phyloP scores from a whole-genome alignment of 2,888 invertebrate species.

The Orthosia cruda region DNA sequence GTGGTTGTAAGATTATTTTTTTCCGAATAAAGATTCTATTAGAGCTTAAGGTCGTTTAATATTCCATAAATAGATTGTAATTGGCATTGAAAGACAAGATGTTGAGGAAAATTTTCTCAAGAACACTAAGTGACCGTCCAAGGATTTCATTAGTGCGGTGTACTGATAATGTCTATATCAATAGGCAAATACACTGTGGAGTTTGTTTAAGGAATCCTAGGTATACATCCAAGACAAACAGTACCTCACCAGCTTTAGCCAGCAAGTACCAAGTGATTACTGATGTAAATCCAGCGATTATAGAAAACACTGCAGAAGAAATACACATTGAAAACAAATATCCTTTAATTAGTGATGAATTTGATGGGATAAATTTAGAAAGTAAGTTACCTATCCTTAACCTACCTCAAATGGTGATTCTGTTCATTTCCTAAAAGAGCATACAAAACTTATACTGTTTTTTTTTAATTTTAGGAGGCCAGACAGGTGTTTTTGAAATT shows the following conservation, averaged over 20 bases:
- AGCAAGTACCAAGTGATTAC: conserved; percentile 94
- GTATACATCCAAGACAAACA: conserved; percentile 82
- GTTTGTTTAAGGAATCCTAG: conserved; percentile 84
- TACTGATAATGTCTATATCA: conserved; percentile 71
- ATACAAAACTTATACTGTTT: not conserved
- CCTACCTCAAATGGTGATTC: too few relatives aligned
- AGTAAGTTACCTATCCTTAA: conserved; percentile 85
- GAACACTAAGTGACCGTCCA: conserved; percentile 52
- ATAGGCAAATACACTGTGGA: conserved; percentile 82
- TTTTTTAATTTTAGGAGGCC: conserved; percentile 93
- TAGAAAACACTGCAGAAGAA: conserved; percentile 95
- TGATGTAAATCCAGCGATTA: conserved; percentile 93
- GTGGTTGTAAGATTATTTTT: conserved; percentile 1
- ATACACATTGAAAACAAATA: conserved; percentile 79
- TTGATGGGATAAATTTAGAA: conserved; percentile 92
- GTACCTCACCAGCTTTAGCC: conserved; percentile 87
- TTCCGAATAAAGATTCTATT: not conserved
- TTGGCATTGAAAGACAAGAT: conserved; percentile 61
- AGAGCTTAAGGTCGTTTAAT: not conserved
- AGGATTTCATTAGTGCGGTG: conserved; percentile 53
- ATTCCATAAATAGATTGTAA: conserved; percentile 44
- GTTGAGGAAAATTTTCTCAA: conserved; percentile 69
- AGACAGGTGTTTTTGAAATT: conserved; percentile 96
- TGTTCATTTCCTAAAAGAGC: not conserved
- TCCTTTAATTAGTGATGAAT: conserved; percentile 91